A percentile compares a stretch with the other conserved stretches of the same genome.
Conservation (phyloP, 2,113 vertebrate genomes). For the Sceloporus undulatus region DNA sequence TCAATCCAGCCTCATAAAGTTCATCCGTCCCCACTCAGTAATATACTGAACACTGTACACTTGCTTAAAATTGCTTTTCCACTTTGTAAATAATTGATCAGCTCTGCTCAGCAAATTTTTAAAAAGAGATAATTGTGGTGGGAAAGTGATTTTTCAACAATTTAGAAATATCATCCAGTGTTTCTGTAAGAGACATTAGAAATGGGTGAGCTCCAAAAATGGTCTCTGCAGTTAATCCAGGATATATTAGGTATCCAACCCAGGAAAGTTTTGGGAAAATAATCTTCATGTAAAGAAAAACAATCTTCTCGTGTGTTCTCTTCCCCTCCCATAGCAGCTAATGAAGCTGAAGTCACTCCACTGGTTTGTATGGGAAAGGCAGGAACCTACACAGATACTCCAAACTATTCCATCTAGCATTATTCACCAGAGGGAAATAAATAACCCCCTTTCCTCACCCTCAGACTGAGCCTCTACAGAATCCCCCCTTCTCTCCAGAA, state of each 20-base stretch:
- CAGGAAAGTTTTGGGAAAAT: neutral
- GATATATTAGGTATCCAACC: neutral
- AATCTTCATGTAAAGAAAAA: too few species aligned
- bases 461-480: too few species aligned
- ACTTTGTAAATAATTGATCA: constrained; percentile 6
- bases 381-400: too few species aligned
- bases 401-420: too few species aligned
- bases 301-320: too few species aligned
- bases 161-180: neutral
- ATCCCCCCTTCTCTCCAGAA: too few species aligned
- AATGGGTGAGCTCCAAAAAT: neutral
- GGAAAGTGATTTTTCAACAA: neutral
- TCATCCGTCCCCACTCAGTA: neutral
- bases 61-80: neutral
- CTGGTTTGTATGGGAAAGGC: too few species aligned
- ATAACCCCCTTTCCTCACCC: too few species aligned
- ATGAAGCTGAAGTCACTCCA: too few species aligned
- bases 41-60: neutral
- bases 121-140: neutral
- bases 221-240: neutral
- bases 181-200: neutral
- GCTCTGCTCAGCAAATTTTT: constrained; percentile 8
- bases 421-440: too few species aligned
- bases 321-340: too few species aligned
- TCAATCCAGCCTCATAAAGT: constrained; percentile 20